Percentiles rank a stretch among this genome's conserved stretches.
These are phyloP conservation scores for Halictus ligatus DNA, from an alignment of 2,888 invertebrate species.

Conservation along the genomic window DNA sequence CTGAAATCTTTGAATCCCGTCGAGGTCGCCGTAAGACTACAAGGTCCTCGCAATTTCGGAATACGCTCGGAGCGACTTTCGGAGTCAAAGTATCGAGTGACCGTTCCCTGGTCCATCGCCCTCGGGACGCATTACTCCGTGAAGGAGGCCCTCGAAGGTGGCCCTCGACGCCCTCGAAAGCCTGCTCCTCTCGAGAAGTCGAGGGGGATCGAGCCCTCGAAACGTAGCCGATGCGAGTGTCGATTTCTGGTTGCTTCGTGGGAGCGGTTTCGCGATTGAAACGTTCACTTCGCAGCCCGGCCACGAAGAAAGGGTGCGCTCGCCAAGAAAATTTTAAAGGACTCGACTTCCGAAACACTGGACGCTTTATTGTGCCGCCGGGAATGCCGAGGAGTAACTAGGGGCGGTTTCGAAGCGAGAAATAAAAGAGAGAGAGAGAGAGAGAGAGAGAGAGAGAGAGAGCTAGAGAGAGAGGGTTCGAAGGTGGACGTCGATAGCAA, in stretches of 20 bases:
- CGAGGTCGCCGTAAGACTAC: not conserved
- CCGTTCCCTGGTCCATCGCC: conserved; percentile 5
- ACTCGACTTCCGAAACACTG: conserved; percentile 54
- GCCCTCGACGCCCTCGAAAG: conserved; percentile 32
- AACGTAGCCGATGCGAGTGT: conserved; percentile 65
- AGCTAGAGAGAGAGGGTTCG: not conserved
- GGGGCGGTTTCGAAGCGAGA: not conserved
- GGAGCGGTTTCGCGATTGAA: conserved; percentile 54
- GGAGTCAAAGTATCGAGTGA: conserved; percentile 26
- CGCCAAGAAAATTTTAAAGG: conserved; percentile 71
- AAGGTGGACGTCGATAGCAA: conserved; percentile 16
- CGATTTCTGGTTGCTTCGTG: conserved; percentile 65
- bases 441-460: not conserved
- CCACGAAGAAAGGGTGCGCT: conserved; percentile 70
- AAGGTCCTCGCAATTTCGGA: not conserved
- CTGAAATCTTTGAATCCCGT: not conserved
- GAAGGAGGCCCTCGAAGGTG: conserved; percentile 33
- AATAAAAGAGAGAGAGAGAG: conserved; percentile 6
- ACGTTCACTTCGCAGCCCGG: conserved; percentile 70
- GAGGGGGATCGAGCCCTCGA: conserved; percentile 61
- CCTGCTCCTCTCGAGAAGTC: conserved; percentile 21
- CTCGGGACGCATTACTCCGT: conserved; percentile 16
- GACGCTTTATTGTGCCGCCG: conserved; percentile 48
- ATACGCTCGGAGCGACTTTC: not conserved
- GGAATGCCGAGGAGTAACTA: not conserved